phyloP scores from a whole-genome alignment of 2,888 invertebrate genomes.

The Eurytoma californica region DNA sequence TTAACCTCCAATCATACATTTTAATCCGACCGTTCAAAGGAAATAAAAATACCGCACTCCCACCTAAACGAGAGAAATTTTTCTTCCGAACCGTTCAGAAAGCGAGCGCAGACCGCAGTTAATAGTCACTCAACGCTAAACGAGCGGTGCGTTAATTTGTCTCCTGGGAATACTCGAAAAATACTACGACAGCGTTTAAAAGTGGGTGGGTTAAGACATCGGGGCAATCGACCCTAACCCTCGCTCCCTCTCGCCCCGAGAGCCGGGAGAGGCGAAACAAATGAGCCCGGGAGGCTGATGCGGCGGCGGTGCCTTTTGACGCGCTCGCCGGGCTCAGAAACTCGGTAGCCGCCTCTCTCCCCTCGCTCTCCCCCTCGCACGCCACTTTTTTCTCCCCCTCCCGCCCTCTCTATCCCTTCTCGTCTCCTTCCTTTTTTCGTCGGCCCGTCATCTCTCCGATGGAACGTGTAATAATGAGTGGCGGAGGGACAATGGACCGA shows the following conservation, averaged over 20 bases:
- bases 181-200: slow-evolving; percentile 39
- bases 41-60: no score
- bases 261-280: slow-evolving; percentile 67
- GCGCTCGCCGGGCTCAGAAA: slow-evolving; percentile 59
- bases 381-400: slow-evolving; percentile 51
- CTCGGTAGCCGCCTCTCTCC: slow-evolving; percentile 46
- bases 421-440: slow-evolving; percentile 28
- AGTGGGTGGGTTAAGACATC: slow-evolving; percentile 63
- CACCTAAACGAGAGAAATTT: slow-evolving; percentile 19
- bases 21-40: no score
- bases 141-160: slow-evolving; percentile 41
- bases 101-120: background rate
- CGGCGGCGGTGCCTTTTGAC: slow-evolving; percentile 69
- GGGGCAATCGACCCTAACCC: slow-evolving; percentile 40
- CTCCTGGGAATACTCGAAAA: slow-evolving; percentile 15
- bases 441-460: slow-evolving; percentile 54
- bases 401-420: slow-evolving; percentile 37
- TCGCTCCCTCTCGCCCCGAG: background rate
- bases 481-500: slow-evolving; percentile 65
- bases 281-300: slow-evolving; percentile 62
- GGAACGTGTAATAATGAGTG: slow-evolving; percentile 65
- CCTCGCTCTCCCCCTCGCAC: slow-evolving; percentile 32
- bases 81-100: background rate
- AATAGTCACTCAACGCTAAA: slow-evolving; percentile 40
- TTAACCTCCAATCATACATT: no score